Evolutionary conservation across 1,140 invertebrate species (phyloP), one percentile per base, ranked within the genome.

Genomic region (Cydia fagiglandana): DNA sequence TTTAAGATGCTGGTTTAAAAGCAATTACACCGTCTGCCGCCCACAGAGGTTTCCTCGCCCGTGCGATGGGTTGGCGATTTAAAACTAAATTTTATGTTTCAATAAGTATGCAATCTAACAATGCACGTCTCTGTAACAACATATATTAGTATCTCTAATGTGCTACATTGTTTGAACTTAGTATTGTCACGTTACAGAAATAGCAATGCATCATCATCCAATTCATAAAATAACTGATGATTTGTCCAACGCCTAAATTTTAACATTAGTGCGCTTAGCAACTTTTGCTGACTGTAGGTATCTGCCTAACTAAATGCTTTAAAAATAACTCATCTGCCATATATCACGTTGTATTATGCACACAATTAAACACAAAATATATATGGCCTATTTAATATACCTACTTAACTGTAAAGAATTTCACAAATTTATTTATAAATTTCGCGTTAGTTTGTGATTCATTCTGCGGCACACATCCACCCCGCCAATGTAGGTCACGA

Each of bases 401-500:
- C 1, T 24, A 24, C 24, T 24, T 24, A 50, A 50, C 47, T 13
- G 6, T 66, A 28, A 66, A 2, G 13, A 28, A 28, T 66, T 66
- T 68, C 6, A 34, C 12, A 34, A 15, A n/a, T 13, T 70, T 41
- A 41, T 70, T 70, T 70, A 41, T 70, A 38, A 10, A 70, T 76
- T 77, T 76, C 34, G 73, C 47, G 34, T 61, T 64, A 76, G 75
- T 56, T 64, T 73, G 76, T 81, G 77, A 83, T 77, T 80, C 79
- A 84, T 80, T 77, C 45, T 79, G 79, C 78, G 79, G 79, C 77
- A 82, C 75, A 76, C 79, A 73, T 76, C 50, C 64, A 68, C 28
- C 56, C 70, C 17, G 41, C 41, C 45, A 77, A 85, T 84, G 77
- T 86, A 76, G 87, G 85, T 84, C 86, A 86, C 81, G 82, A 85